phyloP scores from a whole-genome alignment of 1,140 invertebrate genomes.

The Drosophila pectinifera region DNA sequence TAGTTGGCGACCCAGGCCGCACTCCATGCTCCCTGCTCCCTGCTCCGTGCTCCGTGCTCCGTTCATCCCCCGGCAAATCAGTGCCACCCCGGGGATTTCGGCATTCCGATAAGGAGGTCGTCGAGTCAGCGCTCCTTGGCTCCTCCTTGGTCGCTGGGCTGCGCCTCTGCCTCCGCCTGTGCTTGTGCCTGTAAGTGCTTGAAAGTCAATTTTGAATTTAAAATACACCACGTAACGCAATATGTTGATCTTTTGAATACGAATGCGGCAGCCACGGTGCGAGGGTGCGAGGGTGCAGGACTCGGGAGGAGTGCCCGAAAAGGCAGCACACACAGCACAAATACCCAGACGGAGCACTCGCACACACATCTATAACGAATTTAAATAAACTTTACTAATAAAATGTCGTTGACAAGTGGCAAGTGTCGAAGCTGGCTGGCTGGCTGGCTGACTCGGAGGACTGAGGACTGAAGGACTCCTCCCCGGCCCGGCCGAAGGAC shows the following conservation, averaged over 20 bases:
- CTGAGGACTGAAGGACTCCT: neutral
- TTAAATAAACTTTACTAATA: constrained; percentile 84
- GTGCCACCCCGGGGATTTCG: constrained; percentile 42
- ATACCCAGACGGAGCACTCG: constrained; percentile 15
- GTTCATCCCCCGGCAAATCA: constrained; percentile 34
- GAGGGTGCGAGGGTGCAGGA: constrained; percentile 1
- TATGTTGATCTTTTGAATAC: constrained; percentile 84
- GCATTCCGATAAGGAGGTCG: constrained; percentile 54
- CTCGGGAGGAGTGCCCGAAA: constrained; percentile 18
- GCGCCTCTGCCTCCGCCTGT: neutral
- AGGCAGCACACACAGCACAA: constrained; percentile 63
- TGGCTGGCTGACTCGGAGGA: constrained; percentile 12
- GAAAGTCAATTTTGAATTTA: constrained; percentile 84
- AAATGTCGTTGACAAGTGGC: constrained; percentile 83
- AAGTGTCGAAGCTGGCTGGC: constrained; percentile 66
- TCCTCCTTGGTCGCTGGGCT: neutral
- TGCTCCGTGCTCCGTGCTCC: neutral
- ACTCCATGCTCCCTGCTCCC: neutral
- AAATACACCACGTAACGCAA: constrained; percentile 83
- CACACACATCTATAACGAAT: constrained; percentile 62
- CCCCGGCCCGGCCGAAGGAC: no score
- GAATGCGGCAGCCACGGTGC: constrained; percentile 71
- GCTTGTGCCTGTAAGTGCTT: constrained; percentile 67
- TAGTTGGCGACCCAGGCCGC: constrained; percentile 25
- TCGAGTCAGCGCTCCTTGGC: constrained; percentile 38